Conservation (phyloP, 2,888 invertebrate species). For the Dichetophora obliterata region DNA sequence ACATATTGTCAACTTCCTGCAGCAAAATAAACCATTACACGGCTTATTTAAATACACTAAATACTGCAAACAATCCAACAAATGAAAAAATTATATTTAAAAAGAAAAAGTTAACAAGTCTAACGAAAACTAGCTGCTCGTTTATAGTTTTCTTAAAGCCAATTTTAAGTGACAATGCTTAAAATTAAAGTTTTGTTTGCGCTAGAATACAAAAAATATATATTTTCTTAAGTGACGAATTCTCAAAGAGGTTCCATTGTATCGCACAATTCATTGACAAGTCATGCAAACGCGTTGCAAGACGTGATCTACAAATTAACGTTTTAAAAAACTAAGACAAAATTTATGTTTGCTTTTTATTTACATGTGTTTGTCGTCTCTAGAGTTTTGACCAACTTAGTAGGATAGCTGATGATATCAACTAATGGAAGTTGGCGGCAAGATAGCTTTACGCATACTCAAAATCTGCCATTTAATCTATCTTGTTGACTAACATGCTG, state of each 20-base stretch:
- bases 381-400: neutral
- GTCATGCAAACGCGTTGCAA: neutral
- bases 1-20: conserved; percentile 32
- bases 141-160: conserved; percentile 12
- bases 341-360: neutral
- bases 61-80: neutral
- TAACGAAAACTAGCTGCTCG: neutral
- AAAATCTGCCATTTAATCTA: neutral
- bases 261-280: neutral
- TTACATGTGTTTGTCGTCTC: neutral
- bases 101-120: neutral
- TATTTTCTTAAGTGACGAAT: neutral
- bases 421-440: neutral
- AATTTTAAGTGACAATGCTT: neutral
- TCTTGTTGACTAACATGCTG: neutral
- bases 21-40: neutral
- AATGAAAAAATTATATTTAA: neutral
- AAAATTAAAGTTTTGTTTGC: conserved; percentile 19
- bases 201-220: neutral
- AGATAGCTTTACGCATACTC: neutral
- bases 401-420: neutral
- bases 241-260: neutral
- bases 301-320: conserved; percentile 30
- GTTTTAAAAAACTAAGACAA: neutral
- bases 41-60: neutral